Evolutionary conservation across 2,113 vertebrate genomes (phyloP).

Genomic region (Aegithalos caudatus): DNA sequence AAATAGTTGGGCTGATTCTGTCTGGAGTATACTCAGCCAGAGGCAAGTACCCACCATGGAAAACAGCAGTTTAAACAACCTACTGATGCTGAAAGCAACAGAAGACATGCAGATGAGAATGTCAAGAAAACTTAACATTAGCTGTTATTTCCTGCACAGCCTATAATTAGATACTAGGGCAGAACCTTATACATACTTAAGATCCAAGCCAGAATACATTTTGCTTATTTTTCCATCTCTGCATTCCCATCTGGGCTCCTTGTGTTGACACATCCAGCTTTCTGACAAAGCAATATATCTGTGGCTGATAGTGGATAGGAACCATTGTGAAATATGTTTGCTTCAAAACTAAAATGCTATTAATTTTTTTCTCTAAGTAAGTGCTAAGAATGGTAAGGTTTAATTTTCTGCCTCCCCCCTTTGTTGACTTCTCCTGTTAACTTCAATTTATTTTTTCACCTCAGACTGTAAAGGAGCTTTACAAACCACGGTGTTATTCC

Average conservation of each 20-base stretch:
- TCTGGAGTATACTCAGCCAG: not conserved
- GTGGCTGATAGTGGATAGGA: not conserved
- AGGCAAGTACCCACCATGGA: not conserved
- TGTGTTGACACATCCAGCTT: not conserved
- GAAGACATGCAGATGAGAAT: not conserved
- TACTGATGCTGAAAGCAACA: not conserved
- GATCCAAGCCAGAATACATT: not conserved
- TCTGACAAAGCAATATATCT: not conserved
- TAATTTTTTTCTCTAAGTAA: not conserved
- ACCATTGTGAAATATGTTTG: not conserved
- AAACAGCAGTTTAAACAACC: not conserved
- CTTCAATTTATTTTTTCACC: slow-evolving; percentile 52
- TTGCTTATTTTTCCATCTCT: not conserved
- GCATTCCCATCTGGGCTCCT: not conserved
- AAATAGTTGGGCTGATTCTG: not conserved
- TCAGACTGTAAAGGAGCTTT: not conserved
- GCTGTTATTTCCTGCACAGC: not conserved
- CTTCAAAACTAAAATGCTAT: not conserved
- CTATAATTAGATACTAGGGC: not conserved
- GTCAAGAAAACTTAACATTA: not conserved
- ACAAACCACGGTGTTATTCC: not conserved
- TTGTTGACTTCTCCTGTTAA: slow-evolving; percentile 13
- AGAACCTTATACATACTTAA: not conserved
- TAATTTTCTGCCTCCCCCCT: slow-evolving; percentile 31
- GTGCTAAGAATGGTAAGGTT: not conserved